These are phyloP conservation scores for Scaptodrosophila latifasciaeformis DNA, from an alignment of 2,888 invertebrate genomes.

Conservation along the genomic window DNA sequence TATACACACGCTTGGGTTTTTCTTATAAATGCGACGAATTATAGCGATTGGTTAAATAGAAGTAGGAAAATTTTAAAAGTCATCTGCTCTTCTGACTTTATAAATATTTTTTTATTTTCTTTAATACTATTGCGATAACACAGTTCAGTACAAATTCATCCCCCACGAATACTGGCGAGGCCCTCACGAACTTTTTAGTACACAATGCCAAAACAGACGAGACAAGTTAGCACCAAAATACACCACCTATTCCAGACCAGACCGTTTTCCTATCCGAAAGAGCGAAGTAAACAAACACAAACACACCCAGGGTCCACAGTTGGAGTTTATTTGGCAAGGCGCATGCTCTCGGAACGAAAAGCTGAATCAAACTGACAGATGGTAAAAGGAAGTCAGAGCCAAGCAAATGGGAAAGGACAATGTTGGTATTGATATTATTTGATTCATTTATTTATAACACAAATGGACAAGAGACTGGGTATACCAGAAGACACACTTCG, in stretches of 20 bases:
- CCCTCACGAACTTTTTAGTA: slow-evolving; percentile 18
- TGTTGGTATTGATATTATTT: too few relatives aligned
- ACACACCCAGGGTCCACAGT: slow-evolving; percentile 39
- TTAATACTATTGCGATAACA: neutral
- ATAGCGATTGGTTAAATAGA: too few relatives aligned
- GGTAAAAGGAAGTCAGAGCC: too few relatives aligned
- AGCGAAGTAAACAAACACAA: slow-evolving; percentile 55
- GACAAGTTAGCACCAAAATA: slow-evolving; percentile 36
- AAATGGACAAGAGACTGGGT: too few relatives aligned
- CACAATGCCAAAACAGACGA: slow-evolving; percentile 32
- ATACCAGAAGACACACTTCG: too few relatives aligned
- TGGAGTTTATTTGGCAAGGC: slow-evolving; percentile 9
- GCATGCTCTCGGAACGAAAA: slow-evolving; percentile 32
- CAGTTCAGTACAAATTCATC: neutral
- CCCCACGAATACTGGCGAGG: slow-evolving; percentile 20
- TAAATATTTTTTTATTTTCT: neutral
- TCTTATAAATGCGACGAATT: too few relatives aligned
- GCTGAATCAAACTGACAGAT: neutral
- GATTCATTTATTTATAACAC: too few relatives aligned
- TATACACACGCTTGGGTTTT: too few relatives aligned
- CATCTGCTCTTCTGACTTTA: too few relatives aligned
- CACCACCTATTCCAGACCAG: slow-evolving; percentile 42
- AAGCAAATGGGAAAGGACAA: too few relatives aligned
- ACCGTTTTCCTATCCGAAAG: slow-evolving; percentile 36
- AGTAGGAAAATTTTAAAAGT: too few relatives aligned